Conservation (phyloP, 1,140 invertebrate species). For the Heliconius hewitsoni region DNA sequence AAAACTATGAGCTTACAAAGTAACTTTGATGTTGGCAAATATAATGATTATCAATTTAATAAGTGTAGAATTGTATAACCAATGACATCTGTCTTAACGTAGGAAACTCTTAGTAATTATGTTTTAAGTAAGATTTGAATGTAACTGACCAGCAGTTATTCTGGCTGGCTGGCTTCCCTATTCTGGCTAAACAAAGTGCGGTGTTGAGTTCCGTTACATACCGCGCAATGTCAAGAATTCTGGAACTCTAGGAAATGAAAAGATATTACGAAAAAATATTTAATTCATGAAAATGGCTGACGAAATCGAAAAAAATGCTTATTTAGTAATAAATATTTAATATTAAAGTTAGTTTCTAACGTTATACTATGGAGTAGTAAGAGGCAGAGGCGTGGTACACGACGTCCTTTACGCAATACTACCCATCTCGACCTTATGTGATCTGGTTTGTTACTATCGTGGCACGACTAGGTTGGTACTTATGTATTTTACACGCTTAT, state of each 20-base stretch:
- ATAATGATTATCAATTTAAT: too few species aligned
- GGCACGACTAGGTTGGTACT: neutral
- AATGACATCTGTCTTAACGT: too few species aligned
- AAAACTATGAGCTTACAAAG: too few species aligned
- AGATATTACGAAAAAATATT: too few species aligned
- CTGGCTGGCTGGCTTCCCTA: too few species aligned
- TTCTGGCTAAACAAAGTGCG: neutral
- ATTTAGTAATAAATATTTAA: neutral
- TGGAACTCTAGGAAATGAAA: too few species aligned
- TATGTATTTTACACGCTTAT: neutral
- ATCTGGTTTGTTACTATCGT: neutral
- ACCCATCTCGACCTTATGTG: slow-evolving; percentile 10
- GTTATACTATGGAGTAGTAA: neutral
- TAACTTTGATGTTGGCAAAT: too few species aligned
- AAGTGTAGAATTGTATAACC: too few species aligned
- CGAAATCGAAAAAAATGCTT: neutral
- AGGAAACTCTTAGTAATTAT: too few species aligned
- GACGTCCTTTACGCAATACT: slow-evolving; percentile 13
- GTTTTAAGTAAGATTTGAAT: too few species aligned
- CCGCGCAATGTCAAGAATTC: neutral
- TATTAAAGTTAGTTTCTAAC: neutral
- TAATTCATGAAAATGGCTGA: too few species aligned
- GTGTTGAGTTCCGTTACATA: neutral
- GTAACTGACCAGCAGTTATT: too few species aligned
- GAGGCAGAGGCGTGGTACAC: slow-evolving; percentile 4